phyloP scores from a whole-genome alignment of 1,140 invertebrate genomes.

The Drosophila rufa region DNA sequence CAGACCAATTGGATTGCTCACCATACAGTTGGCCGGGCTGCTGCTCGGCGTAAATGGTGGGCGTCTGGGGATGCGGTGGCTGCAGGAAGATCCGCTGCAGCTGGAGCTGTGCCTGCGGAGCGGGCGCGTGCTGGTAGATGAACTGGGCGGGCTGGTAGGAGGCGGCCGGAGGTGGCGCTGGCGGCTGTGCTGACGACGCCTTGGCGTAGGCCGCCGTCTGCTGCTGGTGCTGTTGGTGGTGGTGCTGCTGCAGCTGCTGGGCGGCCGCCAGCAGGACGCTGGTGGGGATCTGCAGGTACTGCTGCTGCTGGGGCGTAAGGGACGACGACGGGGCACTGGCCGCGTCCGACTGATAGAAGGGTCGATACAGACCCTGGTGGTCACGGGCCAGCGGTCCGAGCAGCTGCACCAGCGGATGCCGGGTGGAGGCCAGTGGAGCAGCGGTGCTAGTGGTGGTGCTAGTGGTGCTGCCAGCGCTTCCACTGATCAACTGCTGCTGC shows the following conservation, averaged over 20 bases:
- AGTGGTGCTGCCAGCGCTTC: conserved; percentile 13
- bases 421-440: conserved; percentile 18
- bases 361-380: conserved; percentile 64
- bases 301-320: conserved; percentile 39
- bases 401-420: conserved; percentile 56
- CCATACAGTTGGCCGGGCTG: conserved; percentile 32
- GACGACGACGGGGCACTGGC: conserved; percentile 35
- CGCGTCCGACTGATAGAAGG: conserved; percentile 63
- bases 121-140: conserved; percentile 49
- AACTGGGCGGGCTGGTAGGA: conserved; percentile 43
- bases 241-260: conserved; percentile 67
- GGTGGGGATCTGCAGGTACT: conserved; percentile 74
- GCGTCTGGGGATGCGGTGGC: conserved; percentile 16
- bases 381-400: conserved; percentile 73
- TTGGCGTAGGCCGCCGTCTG: conserved; percentile 52
- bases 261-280: conserved; percentile 65
- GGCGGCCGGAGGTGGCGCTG: conserved; percentile 15
- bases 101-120: conserved; percentile 33
- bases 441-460: conserved; percentile 21
- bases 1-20: conserved; percentile 1
- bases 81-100: conserved; percentile 70
- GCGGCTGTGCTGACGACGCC: conserved; percentile 13
- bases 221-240: conserved; percentile 62
- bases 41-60: conserved; percentile 60
- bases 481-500: conserved; percentile 22